Percentiles rank a stretch among this genome's conserved stretches.
phyloP scores from a whole-genome alignment of 2,797 vertebrate genomes.

The Ceyx erithaca region DNA sequence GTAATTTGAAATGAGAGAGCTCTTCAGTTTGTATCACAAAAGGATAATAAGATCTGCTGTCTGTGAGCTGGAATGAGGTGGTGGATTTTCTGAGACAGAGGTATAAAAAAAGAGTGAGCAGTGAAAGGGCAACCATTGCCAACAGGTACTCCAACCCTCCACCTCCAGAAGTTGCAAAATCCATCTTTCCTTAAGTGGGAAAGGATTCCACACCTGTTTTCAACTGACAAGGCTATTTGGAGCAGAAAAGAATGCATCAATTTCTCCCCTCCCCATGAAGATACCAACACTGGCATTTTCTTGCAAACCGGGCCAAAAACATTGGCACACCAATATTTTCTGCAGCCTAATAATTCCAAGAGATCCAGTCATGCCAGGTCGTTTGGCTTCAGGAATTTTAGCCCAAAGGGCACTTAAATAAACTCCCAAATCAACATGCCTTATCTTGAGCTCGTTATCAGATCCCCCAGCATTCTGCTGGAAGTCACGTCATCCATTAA shows the following conservation, averaged over 20 bases:
- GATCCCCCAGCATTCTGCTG: rapidly evolving
- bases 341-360: not conserved
- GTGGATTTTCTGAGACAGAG: not conserved
- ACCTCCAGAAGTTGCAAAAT: not conserved
- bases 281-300: not conserved
- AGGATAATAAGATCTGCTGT: not conserved
- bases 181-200: not conserved
- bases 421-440: not conserved
- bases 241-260: not conserved
- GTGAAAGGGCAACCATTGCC: not conserved
- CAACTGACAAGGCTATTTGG: not conserved
- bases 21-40: not conserved
- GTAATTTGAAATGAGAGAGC: not conserved
- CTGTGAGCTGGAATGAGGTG: not conserved
- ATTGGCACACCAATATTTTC: not conserved
- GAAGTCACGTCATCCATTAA: rapidly evolving
- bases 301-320: not conserved
- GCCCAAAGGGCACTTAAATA: not conserved
- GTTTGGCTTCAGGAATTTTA: not conserved
- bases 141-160: not conserved
- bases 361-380: not conserved
- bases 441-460: not conserved
- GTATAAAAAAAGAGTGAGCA: not conserved
- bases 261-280: not conserved
- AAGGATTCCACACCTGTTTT: not conserved